Evolutionary conservation across 2,113 vertebrate species (phyloP).

Genomic region (Nothocercus nigrocapillus): DNA sequence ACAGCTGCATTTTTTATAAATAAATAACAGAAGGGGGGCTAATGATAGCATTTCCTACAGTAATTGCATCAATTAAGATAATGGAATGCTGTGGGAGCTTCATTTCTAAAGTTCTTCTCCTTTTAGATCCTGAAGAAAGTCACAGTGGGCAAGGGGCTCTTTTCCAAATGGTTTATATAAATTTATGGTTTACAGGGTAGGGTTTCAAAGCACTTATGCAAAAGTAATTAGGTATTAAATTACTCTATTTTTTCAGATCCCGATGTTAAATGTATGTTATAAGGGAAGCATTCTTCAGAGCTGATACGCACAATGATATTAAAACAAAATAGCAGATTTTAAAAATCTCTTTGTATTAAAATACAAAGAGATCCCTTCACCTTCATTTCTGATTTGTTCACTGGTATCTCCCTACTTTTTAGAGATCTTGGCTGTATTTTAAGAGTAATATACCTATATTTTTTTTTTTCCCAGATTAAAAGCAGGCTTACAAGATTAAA

Average conservation of each 20-base stretch:
- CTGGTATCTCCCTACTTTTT: background rate
- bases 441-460: background rate
- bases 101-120: background rate
- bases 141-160: background rate
- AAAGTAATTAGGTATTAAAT: background rate
- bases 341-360: background rate
- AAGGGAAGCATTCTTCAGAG: background rate
- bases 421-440: background rate
- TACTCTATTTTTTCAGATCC: background rate
- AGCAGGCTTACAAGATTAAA: background rate
- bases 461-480: background rate
- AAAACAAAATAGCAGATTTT: background rate
- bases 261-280: background rate
- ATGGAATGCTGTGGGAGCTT: background rate
- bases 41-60: background rate
- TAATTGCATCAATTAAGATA: constrained; percentile 23
- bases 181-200: background rate
- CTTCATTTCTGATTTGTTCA: background rate
- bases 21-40: background rate
- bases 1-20: background rate
- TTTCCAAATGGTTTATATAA: background rate
- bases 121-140: background rate
- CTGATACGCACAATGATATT: background rate
- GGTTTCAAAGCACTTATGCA: background rate
- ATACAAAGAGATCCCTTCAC: background rate